Percentiles rank a stretch among this genome's conserved stretches.
These are phyloP conservation scores for Drosophila nr. perissopoda DNA, from an alignment of 2,888 invertebrate genomes.

Conservation along the genomic window DNA sequence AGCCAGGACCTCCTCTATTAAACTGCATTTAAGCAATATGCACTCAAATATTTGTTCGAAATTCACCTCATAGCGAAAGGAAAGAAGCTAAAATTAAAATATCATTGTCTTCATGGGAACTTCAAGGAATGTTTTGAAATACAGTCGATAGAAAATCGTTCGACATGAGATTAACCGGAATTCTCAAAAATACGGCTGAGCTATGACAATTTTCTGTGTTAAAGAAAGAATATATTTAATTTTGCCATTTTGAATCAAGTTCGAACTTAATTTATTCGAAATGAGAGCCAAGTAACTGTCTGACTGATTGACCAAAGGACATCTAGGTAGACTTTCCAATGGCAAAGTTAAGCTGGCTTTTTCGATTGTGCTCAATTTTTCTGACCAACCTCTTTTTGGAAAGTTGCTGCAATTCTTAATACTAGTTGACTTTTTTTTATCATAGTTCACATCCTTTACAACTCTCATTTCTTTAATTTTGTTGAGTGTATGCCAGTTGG, in stretches of 20 bases:
- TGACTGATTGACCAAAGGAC: not conserved
- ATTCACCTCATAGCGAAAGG: too few relatives aligned
- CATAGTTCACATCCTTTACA: not conserved
- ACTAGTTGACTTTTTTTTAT: not conserved
- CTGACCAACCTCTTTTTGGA: not conserved
- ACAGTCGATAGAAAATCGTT: not conserved
- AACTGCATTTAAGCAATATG: too few relatives aligned
- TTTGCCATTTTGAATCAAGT: not conserved
- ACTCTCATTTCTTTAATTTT: not conserved
- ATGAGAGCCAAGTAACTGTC: not conserved
- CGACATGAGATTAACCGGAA: too few relatives aligned
- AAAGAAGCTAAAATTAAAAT: not conserved
- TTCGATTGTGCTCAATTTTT: not conserved
- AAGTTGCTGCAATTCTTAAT: not conserved
- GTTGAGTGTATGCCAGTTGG: slow-evolving; percentile 28
- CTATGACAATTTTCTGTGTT: not conserved
- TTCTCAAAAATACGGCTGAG: not conserved
- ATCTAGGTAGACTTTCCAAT: not conserved
- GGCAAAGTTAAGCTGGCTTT: not conserved
- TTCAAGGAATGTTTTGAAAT: not conserved
- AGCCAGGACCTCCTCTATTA: too few relatives aligned
- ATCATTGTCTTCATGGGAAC: not conserved
- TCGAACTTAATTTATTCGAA: not conserved
- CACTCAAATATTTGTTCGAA: too few relatives aligned
- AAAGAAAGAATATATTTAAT: not conserved